Evolutionary conservation across 2,888 invertebrate genomes (phyloP).

Genomic region (Thera britannica): DNA sequence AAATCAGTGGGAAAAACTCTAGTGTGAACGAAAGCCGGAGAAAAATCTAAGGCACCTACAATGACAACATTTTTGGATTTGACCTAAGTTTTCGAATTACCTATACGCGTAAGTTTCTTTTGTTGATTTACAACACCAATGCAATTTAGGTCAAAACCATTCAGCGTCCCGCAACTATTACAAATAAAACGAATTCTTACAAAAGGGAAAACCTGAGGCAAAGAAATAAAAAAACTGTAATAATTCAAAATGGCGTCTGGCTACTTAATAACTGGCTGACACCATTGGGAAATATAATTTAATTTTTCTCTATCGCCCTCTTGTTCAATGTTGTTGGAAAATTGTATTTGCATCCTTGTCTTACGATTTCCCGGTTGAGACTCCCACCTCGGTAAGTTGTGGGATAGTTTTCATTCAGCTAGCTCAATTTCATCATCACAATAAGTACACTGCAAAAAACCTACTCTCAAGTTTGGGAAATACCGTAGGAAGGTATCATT

Average conservation of each 20-base stretch:
- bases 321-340: slow-evolving; percentile 50
- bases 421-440: slow-evolving; percentile 9
- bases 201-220: slow-evolving; percentile 75
- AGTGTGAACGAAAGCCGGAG: no score
- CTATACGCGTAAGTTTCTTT: neutral
- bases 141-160: slow-evolving; percentile 64
- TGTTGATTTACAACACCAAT: slow-evolving; percentile 59
- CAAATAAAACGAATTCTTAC: slow-evolving; percentile 79
- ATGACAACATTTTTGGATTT: no score
- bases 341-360: slow-evolving; percentile 60
- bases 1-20: no score
- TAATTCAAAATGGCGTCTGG: slow-evolving; percentile 85
- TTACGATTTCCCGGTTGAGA: slow-evolving; percentile 63
- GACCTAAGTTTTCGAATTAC: no score
- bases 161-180: slow-evolving; percentile 75
- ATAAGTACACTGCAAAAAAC: no score
- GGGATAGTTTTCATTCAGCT: slow-evolving; percentile 15
- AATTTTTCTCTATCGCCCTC: slow-evolving; percentile 77
- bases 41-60: no score
- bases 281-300: slow-evolving; percentile 86
- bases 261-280: slow-evolving; percentile 86
- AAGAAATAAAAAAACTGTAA: slow-evolving; percentile 80
- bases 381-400: slow-evolving; percentile 48
- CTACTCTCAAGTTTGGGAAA: no score
- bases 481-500: no score